These are phyloP conservation scores for Habrosyne pyritoides DNA, from an alignment of 2,888 invertebrate species.

Conservation along the genomic window DNA sequence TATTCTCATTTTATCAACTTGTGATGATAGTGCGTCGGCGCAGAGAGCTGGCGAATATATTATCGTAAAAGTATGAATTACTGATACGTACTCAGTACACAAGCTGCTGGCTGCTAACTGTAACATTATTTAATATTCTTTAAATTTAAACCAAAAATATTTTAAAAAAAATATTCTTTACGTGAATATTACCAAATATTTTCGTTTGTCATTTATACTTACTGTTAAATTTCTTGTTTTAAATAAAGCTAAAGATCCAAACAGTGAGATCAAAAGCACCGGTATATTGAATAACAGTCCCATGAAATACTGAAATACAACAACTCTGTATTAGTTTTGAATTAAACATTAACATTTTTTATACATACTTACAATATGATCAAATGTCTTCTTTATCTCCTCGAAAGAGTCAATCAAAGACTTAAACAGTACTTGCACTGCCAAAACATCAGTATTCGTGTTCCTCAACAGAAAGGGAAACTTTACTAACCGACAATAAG, in stretches of 20 bases:
- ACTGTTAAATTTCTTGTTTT: background rate
- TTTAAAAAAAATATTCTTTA: no score
- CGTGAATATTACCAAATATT: no score
- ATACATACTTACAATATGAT: conserved; percentile 14
- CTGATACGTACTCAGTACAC: conserved; percentile 10
- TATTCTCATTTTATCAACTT: conserved; percentile 16
- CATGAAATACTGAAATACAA: conserved; percentile 18
- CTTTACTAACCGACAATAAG: conserved; percentile 16
- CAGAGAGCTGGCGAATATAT: conserved; percentile 20
- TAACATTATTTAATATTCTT: no score
- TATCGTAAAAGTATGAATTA: conserved; percentile 15
- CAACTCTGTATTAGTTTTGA: background rate
- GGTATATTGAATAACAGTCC: conserved; percentile 19
- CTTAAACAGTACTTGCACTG: conserved; percentile 19
- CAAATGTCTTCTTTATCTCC: conserved; percentile 12
- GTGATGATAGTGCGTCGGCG: conserved; percentile 14
- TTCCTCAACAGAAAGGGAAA: conserved; percentile 9
- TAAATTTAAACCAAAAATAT: no score
- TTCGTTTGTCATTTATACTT: background rate
- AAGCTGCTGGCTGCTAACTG: background rate
- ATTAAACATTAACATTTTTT: background rate
- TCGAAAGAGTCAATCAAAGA: conserved; percentile 16
- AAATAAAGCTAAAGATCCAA: conserved; percentile 3
- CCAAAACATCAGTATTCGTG: conserved; percentile 4
- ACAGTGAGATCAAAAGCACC: conserved; percentile 14